These are phyloP conservation scores for Acarapis woodi DNA, from an alignment of 1,140 invertebrate genomes.

Conservation along the genomic window DNA sequence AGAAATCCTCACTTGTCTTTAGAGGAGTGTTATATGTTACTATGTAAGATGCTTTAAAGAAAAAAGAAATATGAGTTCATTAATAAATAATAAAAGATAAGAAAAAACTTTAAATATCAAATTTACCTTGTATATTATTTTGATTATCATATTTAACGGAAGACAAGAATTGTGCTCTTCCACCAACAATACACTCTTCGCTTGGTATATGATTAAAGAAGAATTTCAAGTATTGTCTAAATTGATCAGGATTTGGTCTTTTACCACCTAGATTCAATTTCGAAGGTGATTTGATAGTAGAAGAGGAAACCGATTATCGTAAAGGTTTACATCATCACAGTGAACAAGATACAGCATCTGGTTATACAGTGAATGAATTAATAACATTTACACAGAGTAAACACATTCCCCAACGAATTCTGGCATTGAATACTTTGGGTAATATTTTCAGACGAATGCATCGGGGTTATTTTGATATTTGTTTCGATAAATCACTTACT, in stretches of 20 bases:
- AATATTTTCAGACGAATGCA: constrained; percentile 8
- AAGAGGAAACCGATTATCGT: too few relatives aligned
- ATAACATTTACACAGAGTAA: constrained; percentile 8
- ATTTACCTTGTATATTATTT: not conserved
- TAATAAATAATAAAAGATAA: not conserved
- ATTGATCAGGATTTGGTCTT: constrained; percentile 19
- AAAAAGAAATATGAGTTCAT: constrained; percentile 12
- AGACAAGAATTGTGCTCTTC: constrained; percentile 5
- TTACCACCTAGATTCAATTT: not conserved
- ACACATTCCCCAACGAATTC: constrained; percentile 8
- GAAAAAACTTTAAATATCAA: not conserved
- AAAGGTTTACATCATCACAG: constrained; percentile 12
- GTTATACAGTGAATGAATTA: constrained; percentile 12
- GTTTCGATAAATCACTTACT: constrained; percentile 4
- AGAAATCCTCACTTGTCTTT: constrained; percentile 23
- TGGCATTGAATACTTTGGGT: constrained; percentile 9
- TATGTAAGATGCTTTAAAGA: constrained; percentile 22
- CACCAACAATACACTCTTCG: constrained; percentile 13
- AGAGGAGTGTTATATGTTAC: constrained; percentile 27
- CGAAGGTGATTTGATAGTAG: not conserved
- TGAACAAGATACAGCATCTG: constrained; percentile 9
- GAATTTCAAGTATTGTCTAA: constrained; percentile 6
- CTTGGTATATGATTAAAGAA: constrained; percentile 8
- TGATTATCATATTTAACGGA: not conserved
- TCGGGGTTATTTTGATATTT: constrained; percentile 6